Evolutionary conservation across 2,113 vertebrate species (phyloP).

Genomic region (Callaeas wilsoni): DNA sequence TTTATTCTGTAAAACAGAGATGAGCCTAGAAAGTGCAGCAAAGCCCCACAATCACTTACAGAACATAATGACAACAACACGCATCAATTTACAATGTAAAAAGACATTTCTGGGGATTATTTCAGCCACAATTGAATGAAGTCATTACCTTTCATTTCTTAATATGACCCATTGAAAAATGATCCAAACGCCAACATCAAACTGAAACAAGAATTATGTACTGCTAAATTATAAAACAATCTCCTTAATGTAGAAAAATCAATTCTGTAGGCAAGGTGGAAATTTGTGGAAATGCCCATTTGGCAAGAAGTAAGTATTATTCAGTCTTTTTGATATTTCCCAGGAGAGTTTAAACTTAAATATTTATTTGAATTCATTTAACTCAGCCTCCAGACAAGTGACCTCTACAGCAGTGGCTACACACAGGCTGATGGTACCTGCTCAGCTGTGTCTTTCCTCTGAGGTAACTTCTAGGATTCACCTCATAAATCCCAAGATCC

Average conservation of each 20-base stretch:
- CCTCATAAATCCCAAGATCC: not conserved
- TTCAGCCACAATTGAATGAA: conserved; percentile 3
- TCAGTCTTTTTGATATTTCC: not conserved
- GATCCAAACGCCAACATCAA: conserved; percentile 8
- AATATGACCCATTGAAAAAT: not conserved
- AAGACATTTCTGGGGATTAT: not conserved
- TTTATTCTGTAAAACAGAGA: not conserved
- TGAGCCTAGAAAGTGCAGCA: not conserved
- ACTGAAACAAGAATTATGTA: conserved; percentile 19
- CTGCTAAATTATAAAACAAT: conserved; percentile 34
- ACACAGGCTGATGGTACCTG: not conserved
- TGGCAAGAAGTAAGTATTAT: not conserved
- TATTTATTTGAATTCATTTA: not conserved
- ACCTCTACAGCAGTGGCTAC: not conserved
- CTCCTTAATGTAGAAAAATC: conserved; percentile 30
- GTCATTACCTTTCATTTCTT: conserved; percentile 12
- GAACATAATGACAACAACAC: not conserved
- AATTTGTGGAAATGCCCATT: not conserved
- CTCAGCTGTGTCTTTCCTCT: not conserved
- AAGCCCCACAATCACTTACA: not conserved
- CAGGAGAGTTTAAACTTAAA: not conserved
- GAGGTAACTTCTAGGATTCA: not conserved
- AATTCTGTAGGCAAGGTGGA: conserved; percentile 14
- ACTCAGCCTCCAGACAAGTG: not conserved
- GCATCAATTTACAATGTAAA: not conserved